These are phyloP conservation scores for Strix occidentalis DNA, from an alignment of 2,797 vertebrate genomes.

Conservation along the genomic window DNA sequence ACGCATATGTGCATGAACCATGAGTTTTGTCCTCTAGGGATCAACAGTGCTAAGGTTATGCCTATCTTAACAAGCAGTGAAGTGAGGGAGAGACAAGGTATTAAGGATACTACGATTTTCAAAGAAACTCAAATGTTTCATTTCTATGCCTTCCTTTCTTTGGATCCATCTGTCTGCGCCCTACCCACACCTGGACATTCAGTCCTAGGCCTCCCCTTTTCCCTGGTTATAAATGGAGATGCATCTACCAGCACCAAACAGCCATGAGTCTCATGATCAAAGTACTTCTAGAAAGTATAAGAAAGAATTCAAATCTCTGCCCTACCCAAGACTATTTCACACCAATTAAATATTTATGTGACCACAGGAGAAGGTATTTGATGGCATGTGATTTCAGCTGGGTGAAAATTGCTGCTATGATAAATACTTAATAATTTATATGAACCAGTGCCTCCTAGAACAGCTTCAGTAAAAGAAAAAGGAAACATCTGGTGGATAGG, in stretches of 20 bases:
- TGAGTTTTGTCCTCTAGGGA: neutral
- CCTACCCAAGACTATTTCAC: neutral
- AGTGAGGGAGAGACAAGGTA: neutral
- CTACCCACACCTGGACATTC: neutral
- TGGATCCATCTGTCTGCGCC: fast-evolving
- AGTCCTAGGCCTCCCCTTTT: neutral
- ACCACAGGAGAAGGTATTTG: neutral
- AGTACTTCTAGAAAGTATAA: neutral
- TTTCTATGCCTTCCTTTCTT: neutral
- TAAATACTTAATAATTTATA: conserved; percentile 22
- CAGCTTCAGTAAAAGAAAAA: neutral
- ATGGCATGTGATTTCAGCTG: neutral
- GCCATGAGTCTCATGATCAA: neutral
- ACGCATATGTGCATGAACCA: fast-evolving
- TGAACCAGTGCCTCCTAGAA: neutral
- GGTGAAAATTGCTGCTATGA: neutral
- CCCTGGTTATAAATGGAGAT: neutral
- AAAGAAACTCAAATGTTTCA: neutral
- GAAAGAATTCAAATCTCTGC: neutral
- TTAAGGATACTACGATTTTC: neutral
- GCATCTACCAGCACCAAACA: neutral
- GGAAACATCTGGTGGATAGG: neutral
- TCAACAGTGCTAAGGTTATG: neutral
- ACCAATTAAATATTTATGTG: conserved; percentile 7
- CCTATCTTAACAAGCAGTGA: neutral